Base-by-base conservation (phyloP, 2,888 invertebrate species). In the Sinelater perroti region DNA sequence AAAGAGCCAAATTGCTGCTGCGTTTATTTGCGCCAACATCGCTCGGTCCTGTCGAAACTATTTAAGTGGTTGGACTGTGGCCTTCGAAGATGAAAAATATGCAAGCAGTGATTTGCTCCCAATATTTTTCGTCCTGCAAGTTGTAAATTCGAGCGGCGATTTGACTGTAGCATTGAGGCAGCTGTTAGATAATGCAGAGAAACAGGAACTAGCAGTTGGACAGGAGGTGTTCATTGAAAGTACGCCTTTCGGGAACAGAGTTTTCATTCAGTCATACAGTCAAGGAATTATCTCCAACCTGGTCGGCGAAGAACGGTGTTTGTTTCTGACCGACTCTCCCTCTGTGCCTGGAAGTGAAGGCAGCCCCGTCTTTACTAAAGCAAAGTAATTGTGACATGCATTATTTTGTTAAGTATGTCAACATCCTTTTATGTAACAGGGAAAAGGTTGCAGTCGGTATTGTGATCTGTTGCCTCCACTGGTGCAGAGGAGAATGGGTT, bases 401-500 rank as follows among this genome's bases (percentile, higher is more conserved):
- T n/a, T n/a, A n/a, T n/a, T n/a, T n/a, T n/a, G 28, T 3, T 26
- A 5, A 26, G 10, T 3, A n/a, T 36, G 7, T 13, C 6, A 36
- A 10, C 11, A 31, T 10, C 6, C 7, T 31, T 10, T 51, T 28
- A n/a, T 42, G 51, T 4, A 31, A 2, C n/a, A 10, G 18, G 18
- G 8, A 11, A 10, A 31, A 16, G 8, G 18, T 14, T 21, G 30
- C 30, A 26, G 72, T 82, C 51, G 86, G 85, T 30, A 75, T 81
- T 62, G 83, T 86, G 63, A 79, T 85, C 36, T 83, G 83, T 67
- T 80, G 83, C 63, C 79, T 84, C 66, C 82, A 82, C 46, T 85
- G 85, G 84, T 85, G 84, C 78, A 79, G 82, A 21, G 84, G 84
- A 3, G 86, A 86, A 76, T 83, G 85, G 82, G 83, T 85, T 61